Percentiles rank a stretch among this genome's conserved stretches.
phyloP scores from a whole-genome alignment of 2,888 invertebrate species.

The Yponomeuta malinellus region DNA sequence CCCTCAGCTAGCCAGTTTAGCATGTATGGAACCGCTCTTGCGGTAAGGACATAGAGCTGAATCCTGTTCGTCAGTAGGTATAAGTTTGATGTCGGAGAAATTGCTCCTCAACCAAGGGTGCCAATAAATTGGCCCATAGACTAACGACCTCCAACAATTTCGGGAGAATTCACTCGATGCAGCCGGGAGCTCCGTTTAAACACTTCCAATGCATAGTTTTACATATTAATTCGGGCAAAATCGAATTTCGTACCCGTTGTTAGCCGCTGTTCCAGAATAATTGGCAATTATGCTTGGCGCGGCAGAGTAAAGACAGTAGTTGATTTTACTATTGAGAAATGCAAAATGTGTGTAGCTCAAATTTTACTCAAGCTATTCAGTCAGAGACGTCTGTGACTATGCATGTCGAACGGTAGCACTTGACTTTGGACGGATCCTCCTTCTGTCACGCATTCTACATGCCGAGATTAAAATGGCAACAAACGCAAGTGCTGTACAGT shows the following conservation, averaged over 20 bases:
- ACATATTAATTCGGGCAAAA: slow-evolving; percentile 35
- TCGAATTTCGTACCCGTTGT: slow-evolving; percentile 21
- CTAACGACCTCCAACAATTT: slow-evolving; percentile 34
- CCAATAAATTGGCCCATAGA: slow-evolving; percentile 35
- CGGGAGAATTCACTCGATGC: slow-evolving; percentile 36
- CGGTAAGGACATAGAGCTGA: too few relatives aligned
- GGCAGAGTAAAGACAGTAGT: neutral
- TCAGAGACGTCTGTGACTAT: slow-evolving; percentile 26
- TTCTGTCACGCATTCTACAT: slow-evolving; percentile 35
- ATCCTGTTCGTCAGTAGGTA: too few relatives aligned
- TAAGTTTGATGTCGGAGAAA: too few relatives aligned
- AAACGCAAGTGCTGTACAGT: neutral
- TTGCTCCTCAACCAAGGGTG: too few relatives aligned
- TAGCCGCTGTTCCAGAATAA: slow-evolving; percentile 7
- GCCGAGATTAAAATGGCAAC: neutral
- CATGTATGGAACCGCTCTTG: too few relatives aligned
- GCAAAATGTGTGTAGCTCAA: neutral
- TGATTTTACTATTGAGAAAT: neutral
- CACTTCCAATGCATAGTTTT: slow-evolving; percentile 41
- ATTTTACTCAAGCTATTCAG: slow-evolving; percentile 13
- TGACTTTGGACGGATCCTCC: slow-evolving; percentile 40
- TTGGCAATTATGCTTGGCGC: slow-evolving; percentile 10
- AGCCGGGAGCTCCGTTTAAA: slow-evolving; percentile 26
- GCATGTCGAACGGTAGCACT: slow-evolving; percentile 43
- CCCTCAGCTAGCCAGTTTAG: too few relatives aligned